phyloP scores from a whole-genome alignment of 2,113 vertebrate genomes.

The Pluvialis apricaria region DNA sequence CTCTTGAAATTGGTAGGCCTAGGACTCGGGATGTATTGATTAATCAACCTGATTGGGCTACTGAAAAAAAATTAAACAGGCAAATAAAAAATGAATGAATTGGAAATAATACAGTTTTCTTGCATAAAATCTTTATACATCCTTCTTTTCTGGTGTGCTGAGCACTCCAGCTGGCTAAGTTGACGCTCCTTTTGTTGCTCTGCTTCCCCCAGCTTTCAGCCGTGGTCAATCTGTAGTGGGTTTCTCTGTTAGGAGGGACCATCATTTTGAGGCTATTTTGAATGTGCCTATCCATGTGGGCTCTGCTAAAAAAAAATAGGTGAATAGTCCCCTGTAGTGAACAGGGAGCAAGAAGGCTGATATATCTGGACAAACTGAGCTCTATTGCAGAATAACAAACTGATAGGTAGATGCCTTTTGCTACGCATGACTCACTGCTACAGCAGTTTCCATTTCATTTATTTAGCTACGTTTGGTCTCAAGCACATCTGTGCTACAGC shows the following conservation, averaged over 20 bases:
- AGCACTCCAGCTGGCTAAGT: background rate
- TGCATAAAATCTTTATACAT: background rate
- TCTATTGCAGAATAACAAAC: background rate
- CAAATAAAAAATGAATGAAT: background rate
- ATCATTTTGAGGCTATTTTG: background rate
- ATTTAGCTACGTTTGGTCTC: background rate
- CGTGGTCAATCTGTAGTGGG: background rate
- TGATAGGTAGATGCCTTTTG: background rate
- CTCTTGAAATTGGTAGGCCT: background rate
- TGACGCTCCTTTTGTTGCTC: background rate
- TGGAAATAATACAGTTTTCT: background rate
- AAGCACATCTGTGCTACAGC: background rate
- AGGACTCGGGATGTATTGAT: background rate
- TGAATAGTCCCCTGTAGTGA: background rate
- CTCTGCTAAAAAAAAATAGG: background rate
- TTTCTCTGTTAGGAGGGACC: background rate
- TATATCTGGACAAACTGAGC: background rate
- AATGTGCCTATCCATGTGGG: background rate
- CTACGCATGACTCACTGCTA: background rate
- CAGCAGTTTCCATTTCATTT: background rate
- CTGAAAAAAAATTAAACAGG: background rate
- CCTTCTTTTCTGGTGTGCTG: background rate
- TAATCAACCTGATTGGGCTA: background rate
- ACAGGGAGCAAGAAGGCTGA: background rate
- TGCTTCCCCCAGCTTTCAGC: background rate